Conservation (phyloP, 2,888 invertebrate genomes). For the Drosophila percnosoma region DNA sequence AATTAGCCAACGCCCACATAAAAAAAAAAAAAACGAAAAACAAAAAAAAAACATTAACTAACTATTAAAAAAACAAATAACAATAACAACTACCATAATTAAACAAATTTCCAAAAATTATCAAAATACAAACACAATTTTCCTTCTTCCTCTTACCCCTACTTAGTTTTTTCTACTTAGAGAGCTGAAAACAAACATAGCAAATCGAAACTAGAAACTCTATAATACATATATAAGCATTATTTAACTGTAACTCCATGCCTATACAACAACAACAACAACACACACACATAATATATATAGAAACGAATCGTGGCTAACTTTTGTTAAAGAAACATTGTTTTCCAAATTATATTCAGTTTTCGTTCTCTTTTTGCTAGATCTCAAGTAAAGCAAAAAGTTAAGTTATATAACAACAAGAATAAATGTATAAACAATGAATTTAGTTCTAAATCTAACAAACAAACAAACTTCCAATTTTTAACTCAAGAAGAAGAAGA, state of each 20-base stretch:
- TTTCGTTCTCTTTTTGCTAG: conserved; percentile 61
- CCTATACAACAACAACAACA: conserved; percentile 51
- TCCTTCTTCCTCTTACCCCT: conserved; percentile 8
- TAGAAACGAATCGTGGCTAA: conserved; percentile 9
- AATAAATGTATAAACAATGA: conserved; percentile 52
- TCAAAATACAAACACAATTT: conserved; percentile 14
- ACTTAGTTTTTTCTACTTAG: conserved; percentile 29
- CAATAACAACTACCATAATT: conserved; percentile 14
- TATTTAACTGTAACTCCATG: conserved; percentile 71
- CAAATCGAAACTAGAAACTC: conserved; percentile 41
- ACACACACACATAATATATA: conserved; percentile 1
- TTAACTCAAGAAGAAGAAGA: conserved; percentile 51
- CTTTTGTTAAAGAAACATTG: conserved; percentile 22
- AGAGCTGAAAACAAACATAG: conserved; percentile 39
- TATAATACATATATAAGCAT: conserved; percentile 42
- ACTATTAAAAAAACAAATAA: conserved; percentile 22
- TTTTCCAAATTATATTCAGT: conserved; percentile 27
- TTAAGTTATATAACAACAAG: conserved; percentile 35
- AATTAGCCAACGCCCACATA: conserved; percentile 60
- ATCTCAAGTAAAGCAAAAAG: conserved; percentile 75
- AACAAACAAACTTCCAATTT: conserved; percentile 72
- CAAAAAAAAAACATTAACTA: conserved; percentile 16
- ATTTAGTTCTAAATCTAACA: conserved; percentile 67
- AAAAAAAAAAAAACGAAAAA: not conserved
- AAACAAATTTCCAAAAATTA: conserved; percentile 16